Base-by-base conservation (phyloP, 2,888 invertebrate genomes). In the Neuroscelio doddi region DNA sequence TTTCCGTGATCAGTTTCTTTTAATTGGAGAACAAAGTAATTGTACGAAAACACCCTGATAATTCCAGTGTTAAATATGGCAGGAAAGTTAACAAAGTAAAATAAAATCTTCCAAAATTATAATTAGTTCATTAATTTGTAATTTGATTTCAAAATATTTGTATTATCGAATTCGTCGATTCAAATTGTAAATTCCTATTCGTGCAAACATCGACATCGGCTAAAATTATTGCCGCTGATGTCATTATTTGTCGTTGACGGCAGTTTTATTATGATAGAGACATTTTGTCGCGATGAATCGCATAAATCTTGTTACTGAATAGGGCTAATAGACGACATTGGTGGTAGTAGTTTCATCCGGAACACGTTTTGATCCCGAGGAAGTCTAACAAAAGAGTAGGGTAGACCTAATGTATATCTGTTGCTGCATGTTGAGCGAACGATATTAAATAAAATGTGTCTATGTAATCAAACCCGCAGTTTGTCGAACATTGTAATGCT, bases 401-500 rank as follows among this genome's bases (percentile, higher is more conserved):
- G n/a, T n/a, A n/a, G n/a, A n/a, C n/a, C n/a, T n/a, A n/a, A 16
- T 38, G 34, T 26, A 21, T 38, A 12, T 9, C 12, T 8, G 29
- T 29, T 24, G 30, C 32, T 10, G 9, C 16, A n/a, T n/a, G n/a
- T n/a, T n/a, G n/a, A n/a, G n/a, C n/a, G n/a, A n/a, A n/a, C n/a
- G 14, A 16, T 51, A 47, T 62, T 63, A 44, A 64, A 61, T 61
- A 53, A 56, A 62, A 59, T 34, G 49, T 59, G 47, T 39, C 32
- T 44, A 52, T 49, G 17, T 12, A n/a, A 39, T 38, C 46, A 55
- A 46, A 46, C 46, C 27, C 50, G 46, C 51, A 26, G 12, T 36
- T 45, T 57, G 52, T 55, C 34, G 39, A 38, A 57, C 55, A 58
- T 49, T 56, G 49, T 64, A 34, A 64, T 56, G 68, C 50, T 64